Evolutionary conservation across 1,140 invertebrate species (phyloP).

Genomic region (Drusus annulatus): DNA sequence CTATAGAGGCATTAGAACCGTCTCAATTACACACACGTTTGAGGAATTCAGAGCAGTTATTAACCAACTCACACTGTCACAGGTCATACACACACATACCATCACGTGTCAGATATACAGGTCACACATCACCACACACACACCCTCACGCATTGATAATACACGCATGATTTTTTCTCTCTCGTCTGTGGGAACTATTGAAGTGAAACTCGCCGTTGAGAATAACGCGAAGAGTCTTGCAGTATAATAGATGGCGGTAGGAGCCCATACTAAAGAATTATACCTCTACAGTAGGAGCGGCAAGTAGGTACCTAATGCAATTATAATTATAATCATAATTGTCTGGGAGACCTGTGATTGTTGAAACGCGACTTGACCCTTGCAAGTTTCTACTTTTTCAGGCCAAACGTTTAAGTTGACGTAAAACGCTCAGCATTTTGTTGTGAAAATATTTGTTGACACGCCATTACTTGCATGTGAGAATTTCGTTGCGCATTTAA

Average conservation of each 20-base stretch:
- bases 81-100: too few relatives aligned
- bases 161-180: too few relatives aligned
- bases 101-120: too few relatives aligned
- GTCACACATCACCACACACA: background rate
- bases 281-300: too few relatives aligned
- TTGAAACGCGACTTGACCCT: constrained; percentile 13
- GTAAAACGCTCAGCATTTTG: too few relatives aligned
- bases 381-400: background rate
- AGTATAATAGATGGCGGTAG: background rate
- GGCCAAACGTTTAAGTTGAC: too few relatives aligned
- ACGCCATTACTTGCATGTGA: too few relatives aligned
- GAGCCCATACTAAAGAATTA: too few relatives aligned
- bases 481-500: too few relatives aligned
- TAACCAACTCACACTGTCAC: constrained; percentile 1
- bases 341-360: constrained; percentile 1
- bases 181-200: constrained; percentile 13
- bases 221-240: background rate
- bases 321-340: background rate
- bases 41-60: constrained; percentile 28
- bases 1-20: background rate
- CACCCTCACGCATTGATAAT: background rate
- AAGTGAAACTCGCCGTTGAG: constrained; percentile 5
- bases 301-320: too few relatives aligned
- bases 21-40: constrained; percentile 26
- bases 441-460: too few relatives aligned